phyloP scores from a whole-genome alignment of 1,140 invertebrate species.

The Parasteatoda tepidariorum region DNA sequence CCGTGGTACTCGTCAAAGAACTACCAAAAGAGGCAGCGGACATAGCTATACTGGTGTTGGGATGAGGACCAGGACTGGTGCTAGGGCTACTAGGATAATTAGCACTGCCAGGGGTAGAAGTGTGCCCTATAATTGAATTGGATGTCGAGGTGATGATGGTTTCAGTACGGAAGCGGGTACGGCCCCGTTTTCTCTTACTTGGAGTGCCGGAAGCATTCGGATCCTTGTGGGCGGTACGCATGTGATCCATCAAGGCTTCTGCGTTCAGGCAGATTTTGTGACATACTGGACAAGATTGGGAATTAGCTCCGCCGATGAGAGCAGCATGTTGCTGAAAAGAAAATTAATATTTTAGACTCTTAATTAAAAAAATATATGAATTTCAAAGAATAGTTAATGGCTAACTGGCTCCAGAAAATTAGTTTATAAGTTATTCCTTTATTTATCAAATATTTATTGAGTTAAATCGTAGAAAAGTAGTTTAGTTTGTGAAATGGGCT shows the following conservation, averaged over 20 bases:
- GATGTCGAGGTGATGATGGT: constrained; percentile 55
- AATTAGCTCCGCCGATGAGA: constrained; percentile 86
- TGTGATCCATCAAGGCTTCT: constrained; percentile 93
- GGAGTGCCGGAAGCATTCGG: constrained; percentile 86
- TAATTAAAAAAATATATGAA: no score
- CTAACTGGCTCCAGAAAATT: no score
- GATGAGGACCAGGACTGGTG: constrained; percentile 42
- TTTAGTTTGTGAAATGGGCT: no score
- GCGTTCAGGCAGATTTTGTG: constrained; percentile 92
- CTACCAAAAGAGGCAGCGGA: constrained; percentile 31
- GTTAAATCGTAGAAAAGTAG: no score
- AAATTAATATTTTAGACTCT: no score
- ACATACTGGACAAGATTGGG: constrained; percentile 84
- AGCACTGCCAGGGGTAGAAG: constrained; percentile 15
- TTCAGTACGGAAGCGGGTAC: constrained; percentile 64
- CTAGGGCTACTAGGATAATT: constrained; percentile 43
- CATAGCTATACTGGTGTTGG: constrained; percentile 20
- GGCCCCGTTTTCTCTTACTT: constrained; percentile 78
- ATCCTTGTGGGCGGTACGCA: constrained; percentile 95
- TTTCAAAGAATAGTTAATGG: no score
- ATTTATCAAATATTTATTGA: no score
- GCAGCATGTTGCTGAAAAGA: constrained; percentile 92
- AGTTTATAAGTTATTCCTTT: no score
- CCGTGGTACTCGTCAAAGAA: constrained; percentile 34
- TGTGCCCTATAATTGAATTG: constrained; percentile 29